Conservation (phyloP, 2,888 invertebrate genomes). For the Aphidoletes aphidimyza region DNA sequence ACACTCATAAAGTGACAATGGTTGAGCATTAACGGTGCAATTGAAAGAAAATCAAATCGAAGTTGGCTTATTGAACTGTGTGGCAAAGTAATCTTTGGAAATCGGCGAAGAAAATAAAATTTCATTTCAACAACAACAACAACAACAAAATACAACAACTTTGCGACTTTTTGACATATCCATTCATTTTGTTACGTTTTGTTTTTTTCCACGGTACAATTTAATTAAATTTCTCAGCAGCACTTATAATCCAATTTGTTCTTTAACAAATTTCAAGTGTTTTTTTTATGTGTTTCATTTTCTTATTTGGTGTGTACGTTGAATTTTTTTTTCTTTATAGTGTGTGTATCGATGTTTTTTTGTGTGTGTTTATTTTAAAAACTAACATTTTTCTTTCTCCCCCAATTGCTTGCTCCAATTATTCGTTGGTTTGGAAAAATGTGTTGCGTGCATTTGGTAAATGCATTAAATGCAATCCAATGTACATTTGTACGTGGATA, state of each 20-base stretch:
- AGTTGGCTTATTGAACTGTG: too few species aligned
- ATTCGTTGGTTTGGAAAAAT: conserved; percentile 33
- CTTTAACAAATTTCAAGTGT: background rate
- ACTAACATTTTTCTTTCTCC: background rate
- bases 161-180: too few species aligned
- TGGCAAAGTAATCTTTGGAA: too few species aligned
- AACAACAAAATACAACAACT: too few species aligned
- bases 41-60: too few species aligned
- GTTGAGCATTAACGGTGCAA: too few species aligned
- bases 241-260: conserved; percentile 42
- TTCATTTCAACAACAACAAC: too few species aligned
- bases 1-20: too few species aligned
- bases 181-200: background rate
- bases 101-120: too few species aligned
- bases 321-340: too few species aligned
- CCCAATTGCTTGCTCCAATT: conserved; percentile 29
- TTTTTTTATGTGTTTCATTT: background rate
- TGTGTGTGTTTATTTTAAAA: background rate
- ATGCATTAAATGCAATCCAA: too few species aligned
- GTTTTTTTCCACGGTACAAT: background rate
- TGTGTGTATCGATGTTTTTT: background rate
- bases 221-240: conserved; percentile 11
- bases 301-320: background rate
- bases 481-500: too few species aligned
- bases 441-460: conserved; percentile 4